Evolutionary conservation across 1,140 invertebrate genomes (phyloP).

Genomic region (Bradysia coprophila): DNA sequence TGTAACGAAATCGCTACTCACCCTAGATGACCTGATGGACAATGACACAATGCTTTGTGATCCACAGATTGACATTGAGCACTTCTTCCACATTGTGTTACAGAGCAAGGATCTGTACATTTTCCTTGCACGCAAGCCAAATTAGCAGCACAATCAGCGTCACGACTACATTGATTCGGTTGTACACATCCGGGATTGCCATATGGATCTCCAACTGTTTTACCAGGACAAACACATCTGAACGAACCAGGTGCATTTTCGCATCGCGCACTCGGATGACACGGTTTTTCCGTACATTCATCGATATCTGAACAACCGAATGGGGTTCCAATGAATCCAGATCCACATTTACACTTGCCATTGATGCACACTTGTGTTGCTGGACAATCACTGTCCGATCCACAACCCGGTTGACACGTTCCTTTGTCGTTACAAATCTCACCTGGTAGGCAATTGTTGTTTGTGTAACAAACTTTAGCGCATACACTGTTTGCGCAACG

Average conservation of each 20-base stretch:
- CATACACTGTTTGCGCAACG: constrained; percentile 60
- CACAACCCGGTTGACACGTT: constrained; percentile 63
- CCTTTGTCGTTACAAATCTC: constrained; percentile 69
- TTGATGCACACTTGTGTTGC: constrained; percentile 59
- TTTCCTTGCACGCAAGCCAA: constrained; percentile 49
- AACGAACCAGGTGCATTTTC: constrained; percentile 63
- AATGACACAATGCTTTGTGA: constrained; percentile 48
- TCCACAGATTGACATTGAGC: constrained; percentile 50
- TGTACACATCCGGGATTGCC: constrained; percentile 44
- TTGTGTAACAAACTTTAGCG: constrained; percentile 69
- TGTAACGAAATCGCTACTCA: no score
- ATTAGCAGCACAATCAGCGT: constrained; percentile 48
- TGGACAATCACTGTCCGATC: constrained; percentile 60
- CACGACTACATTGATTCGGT: constrained; percentile 46
- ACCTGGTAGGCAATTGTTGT: constrained; percentile 72
- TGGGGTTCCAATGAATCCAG: constrained; percentile 45
- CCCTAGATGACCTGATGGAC: constrained; percentile 59
- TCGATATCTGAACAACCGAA: constrained; percentile 57
- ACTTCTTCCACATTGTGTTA: constrained; percentile 46
- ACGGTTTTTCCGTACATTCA: constrained; percentile 61
- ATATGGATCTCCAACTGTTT: constrained; percentile 61
- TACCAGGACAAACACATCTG: constrained; percentile 54
- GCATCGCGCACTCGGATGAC: constrained; percentile 60
- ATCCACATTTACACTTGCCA: constrained; percentile 57
- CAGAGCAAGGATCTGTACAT: constrained; percentile 57